phyloP scores from a whole-genome alignment of 2,797 vertebrate species.

The Nyctibius grandis region DNA sequence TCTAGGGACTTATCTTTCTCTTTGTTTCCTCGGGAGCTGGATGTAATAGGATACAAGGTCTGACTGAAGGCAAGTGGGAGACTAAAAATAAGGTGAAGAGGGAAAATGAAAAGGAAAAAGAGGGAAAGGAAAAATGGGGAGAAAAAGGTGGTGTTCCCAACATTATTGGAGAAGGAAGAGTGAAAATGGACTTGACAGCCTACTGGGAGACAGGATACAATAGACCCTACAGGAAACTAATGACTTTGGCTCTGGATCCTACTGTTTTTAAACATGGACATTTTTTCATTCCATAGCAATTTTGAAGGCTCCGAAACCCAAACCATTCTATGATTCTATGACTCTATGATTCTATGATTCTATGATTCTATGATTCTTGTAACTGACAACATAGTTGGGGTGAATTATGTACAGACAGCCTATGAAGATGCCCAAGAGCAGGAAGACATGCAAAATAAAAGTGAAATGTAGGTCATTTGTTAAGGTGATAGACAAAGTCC shows the following conservation, averaged over 20 bases:
- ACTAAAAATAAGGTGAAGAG: not conserved
- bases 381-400: not conserved
- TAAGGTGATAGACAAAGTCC: not conserved
- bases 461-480: not conserved
- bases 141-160: not conserved
- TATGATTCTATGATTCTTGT: too few relatives aligned
- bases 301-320: not conserved
- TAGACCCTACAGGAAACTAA: not conserved
- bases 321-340: too few relatives aligned
- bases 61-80: not conserved
- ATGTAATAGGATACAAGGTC: not conserved
- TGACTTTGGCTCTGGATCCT: not conserved
- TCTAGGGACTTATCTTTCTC: not conserved
- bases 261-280: not conserved
- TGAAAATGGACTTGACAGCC: not conserved
- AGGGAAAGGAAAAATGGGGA: not conserved
- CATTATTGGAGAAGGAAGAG: not conserved
- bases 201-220: not conserved
- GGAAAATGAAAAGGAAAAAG: not conserved
- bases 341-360: too few relatives aligned
- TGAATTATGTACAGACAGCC: not conserved
- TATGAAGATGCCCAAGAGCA: not conserved
- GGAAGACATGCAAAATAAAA: not conserved
- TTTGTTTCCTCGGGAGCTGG: not conserved
- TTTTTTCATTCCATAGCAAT: not conserved